Evolutionary conservation across 2,888 invertebrate species (phyloP), one percentile per base, ranked within the genome.

Genomic region (Callinectes sapidus): DNA sequence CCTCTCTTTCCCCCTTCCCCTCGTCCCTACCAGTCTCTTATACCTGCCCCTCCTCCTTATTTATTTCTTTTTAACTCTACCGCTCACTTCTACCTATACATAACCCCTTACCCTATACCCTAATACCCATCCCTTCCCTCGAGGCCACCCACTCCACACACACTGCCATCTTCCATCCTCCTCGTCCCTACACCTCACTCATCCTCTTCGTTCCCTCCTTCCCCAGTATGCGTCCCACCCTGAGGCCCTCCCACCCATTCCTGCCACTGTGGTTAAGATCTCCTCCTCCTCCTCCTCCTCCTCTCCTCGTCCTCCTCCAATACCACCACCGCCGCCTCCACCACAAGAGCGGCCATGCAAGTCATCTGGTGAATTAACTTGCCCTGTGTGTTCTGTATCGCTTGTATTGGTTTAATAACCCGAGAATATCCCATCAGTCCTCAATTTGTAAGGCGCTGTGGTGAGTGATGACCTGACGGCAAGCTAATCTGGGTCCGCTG

Each of bases 341-440:
- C 48, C 48, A 28, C 87, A 23, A 13, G 28, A 28, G n/a, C 42
- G 16, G 42, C 54, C 87, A 42, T 87, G 42, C 87, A 54, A 87
- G 87, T 87, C 42, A 42, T 87, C 87, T 54, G 42, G 87, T 87
- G 54, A 54, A 54, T 87, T 54, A 87, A 54, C 54, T 54, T 35
- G 54, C 54, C 87, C 87, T 54, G 48, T 88, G 55, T 88, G 23
- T 88, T 88, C 88, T 88, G 88, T 88, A 54, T 54, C 88, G 54
- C 81, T 81, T 88, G 54, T 54, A 54, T 54, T 88, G 54, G 48
- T 54, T 55, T 88, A 88, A 88, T 88, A 32, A 88, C 35, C 55
- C 35, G 54, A 88, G 88, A 88, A 88, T 54, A 88, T 88, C 88
- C 48, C 88, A 88, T 54, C 54, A 32, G 88, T 88, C 55, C 55